phyloP scores from a whole-genome alignment of 2,113 vertebrate species.

The Malurus cyaneus region DNA sequence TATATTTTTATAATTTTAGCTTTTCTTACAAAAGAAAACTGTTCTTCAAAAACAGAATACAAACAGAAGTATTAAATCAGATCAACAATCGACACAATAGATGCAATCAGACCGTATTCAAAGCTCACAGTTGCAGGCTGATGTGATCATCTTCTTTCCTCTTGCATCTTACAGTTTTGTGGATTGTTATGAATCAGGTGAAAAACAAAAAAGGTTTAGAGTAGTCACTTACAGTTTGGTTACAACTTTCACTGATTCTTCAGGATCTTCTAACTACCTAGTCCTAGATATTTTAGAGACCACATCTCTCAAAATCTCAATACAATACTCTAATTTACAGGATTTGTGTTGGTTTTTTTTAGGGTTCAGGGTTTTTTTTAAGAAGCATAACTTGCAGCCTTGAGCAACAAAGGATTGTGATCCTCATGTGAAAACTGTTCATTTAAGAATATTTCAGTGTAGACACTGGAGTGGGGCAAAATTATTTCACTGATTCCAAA shows the following conservation, averaged over 20 bases:
- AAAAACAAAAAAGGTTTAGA: not conserved
- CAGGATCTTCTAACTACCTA: not conserved
- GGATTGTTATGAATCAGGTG: not conserved
- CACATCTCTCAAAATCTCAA: not conserved
- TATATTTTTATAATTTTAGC: not conserved
- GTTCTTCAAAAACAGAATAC: not conserved
- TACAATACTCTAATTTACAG: not conserved
- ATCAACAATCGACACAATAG: not conserved
- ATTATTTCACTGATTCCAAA: not conserved
- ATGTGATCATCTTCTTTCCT: not conserved
- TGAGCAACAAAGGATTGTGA: not conserved
- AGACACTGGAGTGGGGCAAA: not conserved
- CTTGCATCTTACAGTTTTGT: not conserved
- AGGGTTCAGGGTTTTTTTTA: not conserved
- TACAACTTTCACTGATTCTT: not conserved
- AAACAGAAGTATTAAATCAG: not conserved
- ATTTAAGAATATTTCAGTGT: not conserved
- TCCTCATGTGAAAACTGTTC: not conserved
- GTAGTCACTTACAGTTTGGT: not conserved
- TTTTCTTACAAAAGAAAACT: not conserved
- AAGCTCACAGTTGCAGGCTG: not conserved
- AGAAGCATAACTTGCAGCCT: not conserved
- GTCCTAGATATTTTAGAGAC: not conserved
- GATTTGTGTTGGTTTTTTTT: not conserved
- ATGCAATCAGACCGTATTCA: not conserved